phyloP scores from a whole-genome alignment of 2,797 vertebrate genomes.

The Pipistrellus kuhlii region DNA sequence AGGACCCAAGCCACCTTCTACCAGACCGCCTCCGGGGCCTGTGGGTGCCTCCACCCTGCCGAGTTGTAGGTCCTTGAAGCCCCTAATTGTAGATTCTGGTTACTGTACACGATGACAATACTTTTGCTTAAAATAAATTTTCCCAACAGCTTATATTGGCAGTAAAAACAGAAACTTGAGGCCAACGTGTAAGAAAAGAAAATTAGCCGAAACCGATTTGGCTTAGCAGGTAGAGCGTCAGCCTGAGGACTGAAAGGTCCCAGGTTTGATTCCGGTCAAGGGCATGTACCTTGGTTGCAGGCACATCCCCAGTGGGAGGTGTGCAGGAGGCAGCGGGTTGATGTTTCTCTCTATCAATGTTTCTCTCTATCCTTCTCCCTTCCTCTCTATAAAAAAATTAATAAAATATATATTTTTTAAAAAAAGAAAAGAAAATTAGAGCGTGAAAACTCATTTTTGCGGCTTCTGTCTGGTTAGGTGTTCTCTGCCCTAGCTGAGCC shows the following conservation, averaged over 20 bases:
- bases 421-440: neutral
- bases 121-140: neutral
- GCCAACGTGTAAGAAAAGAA: neutral
- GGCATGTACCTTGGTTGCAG: no score
- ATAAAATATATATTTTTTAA: no score
- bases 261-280: no score
- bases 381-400: no score
- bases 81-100: neutral
- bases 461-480: neutral
- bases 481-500: neutral
- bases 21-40: neutral
- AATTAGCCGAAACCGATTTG: neutral
- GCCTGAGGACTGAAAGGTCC: no score
- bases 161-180: neutral
- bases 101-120: no score
- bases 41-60: accelerated
- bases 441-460: no score
- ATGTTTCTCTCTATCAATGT: no score
- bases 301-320: no score
- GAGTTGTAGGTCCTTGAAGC: neutral
- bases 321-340: no score
- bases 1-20: neutral
- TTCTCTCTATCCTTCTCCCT: no score
- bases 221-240: no score
- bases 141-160: neutral